Evolutionary conservation across 2,113 vertebrate species (phyloP).

Genomic region (Oriolus oriolus): DNA sequence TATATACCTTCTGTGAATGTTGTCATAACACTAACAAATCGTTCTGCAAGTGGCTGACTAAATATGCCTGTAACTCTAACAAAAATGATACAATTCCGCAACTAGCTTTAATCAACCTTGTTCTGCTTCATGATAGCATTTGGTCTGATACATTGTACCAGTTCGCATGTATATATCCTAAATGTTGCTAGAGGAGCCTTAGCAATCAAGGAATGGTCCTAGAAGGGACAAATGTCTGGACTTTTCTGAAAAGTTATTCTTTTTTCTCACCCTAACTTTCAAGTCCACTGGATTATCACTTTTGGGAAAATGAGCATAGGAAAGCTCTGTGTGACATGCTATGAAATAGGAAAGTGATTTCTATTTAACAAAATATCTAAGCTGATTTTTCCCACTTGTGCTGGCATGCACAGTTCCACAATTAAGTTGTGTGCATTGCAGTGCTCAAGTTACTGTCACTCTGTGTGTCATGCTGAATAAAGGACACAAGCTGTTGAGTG

Average conservation of each 20-base stretch:
- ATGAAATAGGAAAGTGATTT: not conserved
- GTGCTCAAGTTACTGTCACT: not conserved
- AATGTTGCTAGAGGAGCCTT: not conserved
- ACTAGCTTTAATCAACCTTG: not conserved
- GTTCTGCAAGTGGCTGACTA: not conserved
- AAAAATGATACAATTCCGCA: not conserved
- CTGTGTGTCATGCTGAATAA: not conserved
- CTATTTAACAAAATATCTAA: not conserved
- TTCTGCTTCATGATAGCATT: not conserved
- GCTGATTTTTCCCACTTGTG: not conserved
- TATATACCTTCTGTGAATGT: not conserved
- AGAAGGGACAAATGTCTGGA: not conserved
- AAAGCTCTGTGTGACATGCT: not conserved
- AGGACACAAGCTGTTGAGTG: not conserved
- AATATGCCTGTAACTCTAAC: not conserved
- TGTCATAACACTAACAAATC: not conserved
- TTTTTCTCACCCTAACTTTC: not conserved
- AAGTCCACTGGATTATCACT: not conserved
- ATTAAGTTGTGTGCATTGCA: not conserved
- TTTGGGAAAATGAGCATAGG: not conserved
- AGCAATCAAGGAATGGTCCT: not conserved
- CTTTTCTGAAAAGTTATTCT: not conserved
- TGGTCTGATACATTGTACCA: not conserved
- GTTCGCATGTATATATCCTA: not conserved
- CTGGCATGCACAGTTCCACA: not conserved